A percentile compares a stretch with the other conserved stretches of the same genome.
These are phyloP conservation scores for Drosophila percnosoma DNA, from an alignment of 2,888 invertebrate genomes.

Conservation along the genomic window DNA sequence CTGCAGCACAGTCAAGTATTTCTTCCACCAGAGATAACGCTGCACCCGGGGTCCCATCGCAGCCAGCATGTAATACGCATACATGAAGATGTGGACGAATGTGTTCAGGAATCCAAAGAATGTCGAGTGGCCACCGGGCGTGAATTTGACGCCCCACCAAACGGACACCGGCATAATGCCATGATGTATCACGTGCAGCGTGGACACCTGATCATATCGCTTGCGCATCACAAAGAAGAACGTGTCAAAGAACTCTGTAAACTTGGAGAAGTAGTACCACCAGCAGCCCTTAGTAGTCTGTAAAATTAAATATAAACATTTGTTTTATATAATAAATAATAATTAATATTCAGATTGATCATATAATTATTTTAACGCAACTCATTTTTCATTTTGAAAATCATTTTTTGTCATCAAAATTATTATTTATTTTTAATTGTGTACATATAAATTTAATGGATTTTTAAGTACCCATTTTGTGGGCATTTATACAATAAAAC, in stretches of 20 bases:
- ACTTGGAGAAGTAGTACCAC: constrained; percentile 98
- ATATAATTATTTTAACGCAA: background rate
- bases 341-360: background rate
- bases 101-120: constrained; percentile 97
- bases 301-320: constrained; percentile 25
- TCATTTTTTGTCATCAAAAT: background rate
- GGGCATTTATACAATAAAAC: background rate
- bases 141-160: constrained; percentile 96
- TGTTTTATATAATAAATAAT: background rate
- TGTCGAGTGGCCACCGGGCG: constrained; percentile 95
- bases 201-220: constrained; percentile 95
- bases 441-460: background rate
- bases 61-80: constrained; percentile 95
- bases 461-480: background rate
- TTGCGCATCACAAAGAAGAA: constrained; percentile 97
- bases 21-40: constrained; percentile 98
- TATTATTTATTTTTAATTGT: background rate
- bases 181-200: constrained; percentile 97
- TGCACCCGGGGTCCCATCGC: constrained; percentile 95
- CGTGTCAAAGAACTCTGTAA: constrained; percentile 97
- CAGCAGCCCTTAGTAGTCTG: constrained; percentile 94
- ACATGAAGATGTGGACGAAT: constrained; percentile 98
- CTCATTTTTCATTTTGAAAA: background rate
- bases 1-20: constrained; percentile 95
- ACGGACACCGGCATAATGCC: constrained; percentile 97